Base-by-base conservation (phyloP, 1,140 invertebrate species). In the Zaprionus ornatus region DNA sequence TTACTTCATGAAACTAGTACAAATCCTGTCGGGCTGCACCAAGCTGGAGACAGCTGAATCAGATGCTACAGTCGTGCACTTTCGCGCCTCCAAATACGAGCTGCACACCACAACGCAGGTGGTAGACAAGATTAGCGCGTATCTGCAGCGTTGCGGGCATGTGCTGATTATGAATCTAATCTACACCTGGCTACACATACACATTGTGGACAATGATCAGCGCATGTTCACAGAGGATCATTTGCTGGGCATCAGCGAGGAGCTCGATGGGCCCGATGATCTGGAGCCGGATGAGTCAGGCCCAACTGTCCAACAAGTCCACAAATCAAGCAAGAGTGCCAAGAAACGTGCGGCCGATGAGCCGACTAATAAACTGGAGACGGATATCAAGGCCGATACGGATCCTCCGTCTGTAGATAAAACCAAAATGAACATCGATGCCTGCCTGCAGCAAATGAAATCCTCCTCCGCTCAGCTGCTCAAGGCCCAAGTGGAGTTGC, bases 151-250 rank as follows among this genome's bases (percentile, higher is more conserved):
- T 82, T 94, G 95, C 84, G 95, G 95, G 1, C 95, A 96, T 93
- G 94, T 96, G 25, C 93, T 95, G 74, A 92, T 96, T 74, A 95
- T 96, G 92, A 95, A 96, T 94, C 94, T 96, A 74, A 84, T 94
- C 15, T 93, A 94, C 70, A 94, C 93, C n/a, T 95, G 94, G 94
- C 93, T 94, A 69, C 93, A 94, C 67, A 93, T 95, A 69, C 94
- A 94, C 70, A 93, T 94, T 81, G 93, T 94, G 21, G 88, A 93
- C 80, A 74, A 93, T 78, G 81, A 91, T 63, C 93, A 82, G 35
- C 75, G 65, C 0, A 52, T 79, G 21, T 80, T 80, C 91, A 87
- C 62, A 79, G 94, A 92, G 67, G 92, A 91, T 79, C 66, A 90
- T 35, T 45, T 92, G 17, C 55, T 91, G 23, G 84, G 82, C 19